Conservation (phyloP, 1,140 invertebrate species). For the Apocrypta bakeri region DNA sequence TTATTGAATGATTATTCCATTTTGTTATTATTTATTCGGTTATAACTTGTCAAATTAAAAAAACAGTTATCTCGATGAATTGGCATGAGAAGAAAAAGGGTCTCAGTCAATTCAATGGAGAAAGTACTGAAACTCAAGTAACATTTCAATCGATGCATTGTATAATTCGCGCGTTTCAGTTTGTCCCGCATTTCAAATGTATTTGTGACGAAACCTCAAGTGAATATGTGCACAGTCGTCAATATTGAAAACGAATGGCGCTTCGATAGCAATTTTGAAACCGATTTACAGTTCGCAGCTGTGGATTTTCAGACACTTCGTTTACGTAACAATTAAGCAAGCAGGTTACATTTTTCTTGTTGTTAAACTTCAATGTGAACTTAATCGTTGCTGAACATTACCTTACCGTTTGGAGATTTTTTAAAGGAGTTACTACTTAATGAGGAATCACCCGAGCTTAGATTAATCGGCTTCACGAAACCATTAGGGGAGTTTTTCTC, state of each 20-base stretch:
- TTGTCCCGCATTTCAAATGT: neutral
- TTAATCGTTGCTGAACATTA: too few relatives aligned
- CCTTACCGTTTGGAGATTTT: too few relatives aligned
- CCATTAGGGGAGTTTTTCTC: too few relatives aligned
- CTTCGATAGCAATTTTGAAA: neutral
- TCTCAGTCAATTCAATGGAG: neutral
- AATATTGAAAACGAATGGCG: neutral
- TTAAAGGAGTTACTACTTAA: too few relatives aligned
- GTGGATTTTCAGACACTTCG: neutral
- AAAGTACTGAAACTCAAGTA: neutral
- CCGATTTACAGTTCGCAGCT: neutral
- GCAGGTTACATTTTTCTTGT: too few relatives aligned
- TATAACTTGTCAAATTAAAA: too few relatives aligned
- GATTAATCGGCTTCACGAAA: too few relatives aligned
- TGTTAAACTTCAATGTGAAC: too few relatives aligned
- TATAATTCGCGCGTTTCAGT: neutral
- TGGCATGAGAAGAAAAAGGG: neutral
- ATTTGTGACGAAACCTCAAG: neutral
- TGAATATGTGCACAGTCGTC: neutral
- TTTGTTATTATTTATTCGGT: too few relatives aligned
- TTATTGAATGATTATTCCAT: neutral
- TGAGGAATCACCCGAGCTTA: too few relatives aligned
- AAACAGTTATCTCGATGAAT: neutral
- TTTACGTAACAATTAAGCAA: too few relatives aligned
- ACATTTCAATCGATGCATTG: conserved; percentile 18